A percentile compares a stretch with the other conserved stretches of the same genome.
phyloP scores from a whole-genome alignment of 2,888 invertebrate genomes.

The Hydropsyche betteni region DNA sequence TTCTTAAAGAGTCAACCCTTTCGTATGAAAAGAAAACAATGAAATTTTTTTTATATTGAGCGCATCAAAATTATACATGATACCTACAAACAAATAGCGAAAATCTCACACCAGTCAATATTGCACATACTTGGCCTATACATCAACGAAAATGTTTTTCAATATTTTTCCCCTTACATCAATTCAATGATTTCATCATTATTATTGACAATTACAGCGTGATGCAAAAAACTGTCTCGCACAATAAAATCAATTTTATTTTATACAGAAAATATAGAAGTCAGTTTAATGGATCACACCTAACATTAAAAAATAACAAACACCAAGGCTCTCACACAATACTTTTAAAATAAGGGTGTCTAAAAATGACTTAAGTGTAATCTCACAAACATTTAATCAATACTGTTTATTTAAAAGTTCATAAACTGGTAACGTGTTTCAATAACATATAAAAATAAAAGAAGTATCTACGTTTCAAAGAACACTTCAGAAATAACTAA shows the following conservation, averaged over 20 bases:
- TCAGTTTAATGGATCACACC: slow-evolving; percentile 20
- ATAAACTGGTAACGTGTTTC: slow-evolving; percentile 4
- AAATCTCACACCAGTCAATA: slow-evolving; percentile 31
- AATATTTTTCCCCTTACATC: slow-evolving; percentile 23
- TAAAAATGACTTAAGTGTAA: slow-evolving; percentile 15
- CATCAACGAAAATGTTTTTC: background rate
- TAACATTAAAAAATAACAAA: slow-evolving; percentile 27
- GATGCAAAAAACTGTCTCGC: slow-evolving; percentile 11
- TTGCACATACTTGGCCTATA: slow-evolving; percentile 41
- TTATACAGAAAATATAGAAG: background rate
- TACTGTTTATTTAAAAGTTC: background rate
- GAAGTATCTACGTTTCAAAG: background rate
- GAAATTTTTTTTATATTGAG: slow-evolving; percentile 16
- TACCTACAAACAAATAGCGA: slow-evolving; percentile 18
- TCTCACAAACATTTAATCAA: background rate
- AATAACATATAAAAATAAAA: background rate
- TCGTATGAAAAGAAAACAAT: background rate
- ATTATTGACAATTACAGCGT: background rate
- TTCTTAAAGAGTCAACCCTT: background rate
- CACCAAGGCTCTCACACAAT: slow-evolving; percentile 23
- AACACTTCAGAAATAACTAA: slow-evolving; percentile 3
- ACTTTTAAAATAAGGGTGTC: slow-evolving; percentile 7
- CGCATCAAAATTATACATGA: slow-evolving; percentile 9
- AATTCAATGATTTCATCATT: slow-evolving; percentile 38
- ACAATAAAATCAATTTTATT: background rate